These are phyloP conservation scores for Pavo muticus DNA, from an alignment of 2,113 vertebrate genomes.

Conservation along the genomic window DNA sequence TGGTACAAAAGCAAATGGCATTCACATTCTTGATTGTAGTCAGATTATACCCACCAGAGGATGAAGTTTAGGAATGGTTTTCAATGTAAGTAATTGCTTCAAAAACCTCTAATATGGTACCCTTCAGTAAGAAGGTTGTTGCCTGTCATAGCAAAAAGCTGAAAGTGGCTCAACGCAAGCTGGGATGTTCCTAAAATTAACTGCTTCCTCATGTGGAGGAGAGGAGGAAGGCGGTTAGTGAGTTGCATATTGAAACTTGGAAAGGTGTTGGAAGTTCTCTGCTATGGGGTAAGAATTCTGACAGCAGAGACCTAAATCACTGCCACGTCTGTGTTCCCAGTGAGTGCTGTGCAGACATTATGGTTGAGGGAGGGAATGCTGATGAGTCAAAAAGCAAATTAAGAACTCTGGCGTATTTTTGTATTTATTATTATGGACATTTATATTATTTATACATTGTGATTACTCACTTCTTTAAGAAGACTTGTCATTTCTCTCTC, in stretches of 20 bases:
- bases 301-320: neutral
- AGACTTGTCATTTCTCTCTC: neutral
- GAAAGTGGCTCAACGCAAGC: neutral
- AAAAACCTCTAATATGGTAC: neutral
- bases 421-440: neutral
- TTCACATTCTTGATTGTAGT: neutral
- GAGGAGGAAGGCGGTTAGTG: neutral
- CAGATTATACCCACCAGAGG: neutral
- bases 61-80: neutral
- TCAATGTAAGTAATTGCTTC: neutral
- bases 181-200: neutral
- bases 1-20: neutral
- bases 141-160: neutral
- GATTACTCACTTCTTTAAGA: neutral
- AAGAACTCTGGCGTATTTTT: neutral
- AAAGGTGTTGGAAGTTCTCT: neutral
- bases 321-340: accelerated
- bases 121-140: neutral
- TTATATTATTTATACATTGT: neutral
- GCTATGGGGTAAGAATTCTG: neutral
- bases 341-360: neutral
- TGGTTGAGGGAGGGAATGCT: neutral
- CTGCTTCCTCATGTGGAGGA: neutral
- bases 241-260: neutral
- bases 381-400: neutral